Evolutionary conservation across 1,140 invertebrate species (phyloP).

Genomic region (Bicyclus anynana): DNA sequence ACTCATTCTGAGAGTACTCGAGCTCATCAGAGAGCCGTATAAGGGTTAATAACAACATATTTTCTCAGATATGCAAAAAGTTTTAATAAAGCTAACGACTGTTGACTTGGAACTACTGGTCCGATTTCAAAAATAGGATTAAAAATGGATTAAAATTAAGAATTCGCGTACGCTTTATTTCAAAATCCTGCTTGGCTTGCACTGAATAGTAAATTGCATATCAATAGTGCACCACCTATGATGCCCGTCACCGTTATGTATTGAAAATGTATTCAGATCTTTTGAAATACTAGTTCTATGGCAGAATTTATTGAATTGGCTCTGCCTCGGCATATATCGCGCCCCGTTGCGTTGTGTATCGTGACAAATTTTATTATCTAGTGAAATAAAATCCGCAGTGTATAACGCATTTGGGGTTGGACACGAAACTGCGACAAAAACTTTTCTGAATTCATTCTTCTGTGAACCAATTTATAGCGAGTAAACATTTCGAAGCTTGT

Average conservation of each 20-base stretch:
- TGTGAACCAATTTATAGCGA: neutral
- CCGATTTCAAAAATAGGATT: too few species aligned
- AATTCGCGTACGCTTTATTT: too few species aligned
- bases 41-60: too few species aligned
- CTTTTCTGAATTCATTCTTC: neutral
- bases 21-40: too few species aligned
- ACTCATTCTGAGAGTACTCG: too few species aligned
- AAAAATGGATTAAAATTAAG: too few species aligned
- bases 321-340: conserved; percentile 47
- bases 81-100: too few species aligned
- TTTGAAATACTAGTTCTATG: conserved; percentile 49
- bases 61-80: too few species aligned
- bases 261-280: conserved; percentile 64
- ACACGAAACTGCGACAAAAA: neutral
- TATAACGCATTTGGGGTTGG: neutral
- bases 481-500: neutral
- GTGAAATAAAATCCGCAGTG: neutral
- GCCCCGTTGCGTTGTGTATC: conserved; percentile 48
- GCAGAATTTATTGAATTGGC: conserved; percentile 64
- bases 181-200: too few species aligned
- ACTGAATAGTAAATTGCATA: neutral
- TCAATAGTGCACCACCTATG: neutral
- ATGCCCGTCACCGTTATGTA: conserved; percentile 44
- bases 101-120: too few species aligned
- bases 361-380: conserved; percentile 52